Percentiles rank a stretch among this genome's conserved stretches.
These are phyloP conservation scores for Archips crataeganus DNA, from an alignment of 2,888 invertebrate species.

Conservation along the genomic window DNA sequence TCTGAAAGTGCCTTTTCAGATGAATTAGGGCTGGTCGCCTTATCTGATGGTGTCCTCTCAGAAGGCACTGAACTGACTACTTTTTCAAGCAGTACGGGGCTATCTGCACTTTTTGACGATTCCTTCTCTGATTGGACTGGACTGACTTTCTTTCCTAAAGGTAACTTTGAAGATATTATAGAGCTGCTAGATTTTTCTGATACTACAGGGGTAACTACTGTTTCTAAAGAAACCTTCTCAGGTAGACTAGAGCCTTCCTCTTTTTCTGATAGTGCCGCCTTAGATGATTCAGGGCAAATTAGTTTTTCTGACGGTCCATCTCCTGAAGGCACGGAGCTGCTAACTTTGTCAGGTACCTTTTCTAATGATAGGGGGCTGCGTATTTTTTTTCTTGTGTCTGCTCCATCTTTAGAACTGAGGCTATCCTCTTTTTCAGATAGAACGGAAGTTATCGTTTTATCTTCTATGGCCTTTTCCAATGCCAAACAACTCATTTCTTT, in stretches of 20 bases:
- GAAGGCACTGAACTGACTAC: no score
- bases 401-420: slow-evolving; percentile 3
- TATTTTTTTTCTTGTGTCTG: background rate
- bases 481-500: background rate
- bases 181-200: slow-evolving; percentile 9
- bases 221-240: slow-evolving; percentile 28
- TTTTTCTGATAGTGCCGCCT: no score
- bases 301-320: slow-evolving; percentile 20
- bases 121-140: no score
- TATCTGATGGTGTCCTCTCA: no score
- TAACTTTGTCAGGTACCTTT: slow-evolving; percentile 9
- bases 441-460: background rate
- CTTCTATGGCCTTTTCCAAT: background rate
- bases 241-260: background rate
- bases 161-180: no score
- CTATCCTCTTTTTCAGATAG: slow-evolving; percentile 27
- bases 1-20: no score
- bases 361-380: slow-evolving; percentile 22
- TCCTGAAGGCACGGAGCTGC: slow-evolving; percentile 12
- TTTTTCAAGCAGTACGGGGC: no score
- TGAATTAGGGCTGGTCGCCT: no score
- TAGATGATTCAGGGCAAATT: slow-evolving; percentile 23
- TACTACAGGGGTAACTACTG: no score
- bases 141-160: no score
- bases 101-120: no score